Evolutionary conservation across 2,888 invertebrate genomes (phyloP).

Genomic region (Chymomyza fuscimana): DNA sequence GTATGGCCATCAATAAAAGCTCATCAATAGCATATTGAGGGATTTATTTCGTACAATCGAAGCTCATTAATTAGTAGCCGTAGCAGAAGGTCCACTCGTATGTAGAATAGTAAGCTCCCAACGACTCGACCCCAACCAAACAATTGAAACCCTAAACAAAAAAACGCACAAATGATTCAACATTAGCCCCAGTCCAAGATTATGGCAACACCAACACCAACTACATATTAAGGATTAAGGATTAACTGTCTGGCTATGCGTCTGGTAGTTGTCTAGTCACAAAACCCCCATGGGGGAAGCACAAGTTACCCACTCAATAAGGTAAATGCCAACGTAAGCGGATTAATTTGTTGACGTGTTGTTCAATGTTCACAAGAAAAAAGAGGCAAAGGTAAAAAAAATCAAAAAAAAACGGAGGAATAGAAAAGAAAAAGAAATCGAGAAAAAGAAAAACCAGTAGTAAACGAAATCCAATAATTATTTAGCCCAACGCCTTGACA

Average conservation of each 20-base stretch:
- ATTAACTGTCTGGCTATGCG: slow-evolving; percentile 66
- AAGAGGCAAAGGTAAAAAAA: background rate
- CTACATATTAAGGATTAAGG: slow-evolving; percentile 62
- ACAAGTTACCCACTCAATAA: slow-evolving; percentile 36
- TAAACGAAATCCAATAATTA: slow-evolving; percentile 62
- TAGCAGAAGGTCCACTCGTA: background rate
- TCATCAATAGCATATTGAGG: background rate
- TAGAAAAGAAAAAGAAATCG: slow-evolving; percentile 18
- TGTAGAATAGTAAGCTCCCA: slow-evolving; percentile 14
- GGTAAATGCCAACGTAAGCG: slow-evolving; percentile 61
- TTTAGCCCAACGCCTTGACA: slow-evolving; percentile 42
- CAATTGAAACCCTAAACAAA: slow-evolving; percentile 51
- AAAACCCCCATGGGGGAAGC: slow-evolving; percentile 28
- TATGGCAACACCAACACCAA: slow-evolving; percentile 32
- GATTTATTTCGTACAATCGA: slow-evolving; percentile 13
- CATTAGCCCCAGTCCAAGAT: background rate
- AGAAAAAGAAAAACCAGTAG: slow-evolving; percentile 44
- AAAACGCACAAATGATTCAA: slow-evolving; percentile 25
- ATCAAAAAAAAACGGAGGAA: slow-evolving; percentile 11
- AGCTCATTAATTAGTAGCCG: slow-evolving; percentile 51
- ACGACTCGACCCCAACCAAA: slow-evolving; percentile 45
- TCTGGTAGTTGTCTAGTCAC: slow-evolving; percentile 61
- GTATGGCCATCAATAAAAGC: background rate
- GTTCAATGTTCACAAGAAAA: slow-evolving; percentile 36
- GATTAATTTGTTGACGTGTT: slow-evolving; percentile 71